Percentiles rank a stretch among this genome's conserved stretches.
phyloP scores from a whole-genome alignment of 2,113 vertebrate genomes.

The Vulpes ferrilata region DNA sequence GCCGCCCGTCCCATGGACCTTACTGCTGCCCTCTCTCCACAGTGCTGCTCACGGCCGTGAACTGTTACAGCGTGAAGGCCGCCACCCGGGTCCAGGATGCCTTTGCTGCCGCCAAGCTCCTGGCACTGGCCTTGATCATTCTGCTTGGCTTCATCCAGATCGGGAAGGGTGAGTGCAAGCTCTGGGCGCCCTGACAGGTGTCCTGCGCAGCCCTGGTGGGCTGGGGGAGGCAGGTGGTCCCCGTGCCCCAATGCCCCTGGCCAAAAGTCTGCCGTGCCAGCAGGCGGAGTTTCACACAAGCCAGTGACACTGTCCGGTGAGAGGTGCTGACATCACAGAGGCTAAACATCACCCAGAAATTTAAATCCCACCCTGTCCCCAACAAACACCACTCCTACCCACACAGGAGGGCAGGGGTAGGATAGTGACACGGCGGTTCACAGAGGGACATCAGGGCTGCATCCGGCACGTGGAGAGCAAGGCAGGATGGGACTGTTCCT shows the following conservation, averaged over 20 bases:
- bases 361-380: background rate
- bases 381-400: background rate
- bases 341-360: too few relatives aligned
- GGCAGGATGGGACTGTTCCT: background rate
- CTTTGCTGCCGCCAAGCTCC: conserved; percentile 96
- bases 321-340: too few relatives aligned
- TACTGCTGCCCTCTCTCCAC: background rate
- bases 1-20: background rate
- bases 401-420: rapidly evolving
- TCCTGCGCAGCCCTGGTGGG: background rate
- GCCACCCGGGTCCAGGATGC: conserved; percentile 97
- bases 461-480: rapidly evolving
- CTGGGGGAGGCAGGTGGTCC: background rate
- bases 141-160: conserved; percentile 96
- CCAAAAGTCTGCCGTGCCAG: background rate
- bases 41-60: conserved; percentile 96
- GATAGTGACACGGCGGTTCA: rapidly evolving
- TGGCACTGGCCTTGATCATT: conserved; percentile 95
- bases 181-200: rapidly evolving
- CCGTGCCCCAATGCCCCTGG: background rate
- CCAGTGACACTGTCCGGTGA: background rate
- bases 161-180: conserved; percentile 90
- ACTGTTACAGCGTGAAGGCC: conserved; percentile 98
- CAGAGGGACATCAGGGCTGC: background rate
- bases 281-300: background rate